Conservation (phyloP, 2,888 invertebrate genomes). For the Salpingus planirostris region DNA sequence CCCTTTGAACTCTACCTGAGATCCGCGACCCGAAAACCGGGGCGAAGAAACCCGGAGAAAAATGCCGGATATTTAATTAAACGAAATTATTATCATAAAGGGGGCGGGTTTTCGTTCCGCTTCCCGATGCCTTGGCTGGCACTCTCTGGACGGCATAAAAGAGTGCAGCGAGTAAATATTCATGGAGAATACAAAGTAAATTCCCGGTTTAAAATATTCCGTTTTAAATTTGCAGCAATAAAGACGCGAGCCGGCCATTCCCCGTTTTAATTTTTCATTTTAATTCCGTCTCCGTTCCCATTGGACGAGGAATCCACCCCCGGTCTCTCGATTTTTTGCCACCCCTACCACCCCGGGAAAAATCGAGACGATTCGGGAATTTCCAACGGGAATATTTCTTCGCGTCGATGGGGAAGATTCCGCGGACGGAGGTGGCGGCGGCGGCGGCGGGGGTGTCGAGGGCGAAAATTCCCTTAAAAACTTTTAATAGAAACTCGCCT, state of each 20-base stretch:
- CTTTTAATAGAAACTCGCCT: conserved; percentile 38
- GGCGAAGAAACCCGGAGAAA: too few relatives aligned
- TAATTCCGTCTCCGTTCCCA: conserved; percentile 31
- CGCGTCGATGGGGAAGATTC: conserved; percentile 1
- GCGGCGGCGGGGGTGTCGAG: too few relatives aligned
- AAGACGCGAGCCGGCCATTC: conserved; percentile 29
- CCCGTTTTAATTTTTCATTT: conserved; percentile 37
- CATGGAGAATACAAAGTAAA: conserved; percentile 15
- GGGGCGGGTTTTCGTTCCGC: too few relatives aligned
- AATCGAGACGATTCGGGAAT: too few relatives aligned
- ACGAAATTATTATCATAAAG: too few relatives aligned
- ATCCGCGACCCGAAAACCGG: too few relatives aligned
- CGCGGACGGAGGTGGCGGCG: conserved; percentile 1
- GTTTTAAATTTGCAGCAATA: conserved; percentile 35
- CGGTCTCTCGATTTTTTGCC: conserved; percentile 1
- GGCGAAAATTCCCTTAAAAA: conserved; percentile 39
- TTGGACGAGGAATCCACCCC: neutral
- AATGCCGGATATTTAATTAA: too few relatives aligned
- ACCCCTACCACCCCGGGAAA: too few relatives aligned
- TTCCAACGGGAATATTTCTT: neutral
- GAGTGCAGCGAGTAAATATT: conserved; percentile 14
- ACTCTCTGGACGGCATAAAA: conserved; percentile 8
- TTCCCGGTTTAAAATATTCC: too few relatives aligned
- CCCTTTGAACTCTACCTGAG: too few relatives aligned
- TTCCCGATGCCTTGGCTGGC: too few relatives aligned